These are phyloP conservation scores for Cyaniris semiargus DNA, from an alignment of 2,888 invertebrate genomes.

Conservation along the genomic window DNA sequence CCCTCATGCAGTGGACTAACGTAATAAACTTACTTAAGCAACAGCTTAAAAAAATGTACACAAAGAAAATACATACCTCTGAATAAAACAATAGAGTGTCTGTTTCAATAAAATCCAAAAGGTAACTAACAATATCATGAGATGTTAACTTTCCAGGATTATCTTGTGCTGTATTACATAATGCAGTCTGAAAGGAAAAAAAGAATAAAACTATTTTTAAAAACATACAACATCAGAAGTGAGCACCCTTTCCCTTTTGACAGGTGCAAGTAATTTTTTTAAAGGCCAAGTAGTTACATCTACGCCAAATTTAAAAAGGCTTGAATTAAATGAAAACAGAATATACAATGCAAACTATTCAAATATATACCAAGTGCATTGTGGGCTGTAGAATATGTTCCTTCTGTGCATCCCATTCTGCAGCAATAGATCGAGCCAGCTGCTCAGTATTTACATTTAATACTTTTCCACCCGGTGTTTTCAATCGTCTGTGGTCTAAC, in stretches of 20 bases:
- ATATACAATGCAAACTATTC: constrained; percentile 1
- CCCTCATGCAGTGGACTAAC: no score
- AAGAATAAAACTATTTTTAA: constrained; percentile 23
- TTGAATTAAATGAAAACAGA: not conserved
- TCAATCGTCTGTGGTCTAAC: constrained; percentile 92
- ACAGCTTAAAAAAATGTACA: no score
- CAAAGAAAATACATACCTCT: constrained; percentile 74
- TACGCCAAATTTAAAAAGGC: not conserved
- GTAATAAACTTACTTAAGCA: no score
- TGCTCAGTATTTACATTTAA: constrained; percentile 91
- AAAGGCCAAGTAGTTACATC: not conserved
- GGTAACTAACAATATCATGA: constrained; percentile 87
- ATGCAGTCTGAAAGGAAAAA: constrained; percentile 83
- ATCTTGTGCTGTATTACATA: constrained; percentile 95
- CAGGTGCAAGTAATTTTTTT: not conserved
- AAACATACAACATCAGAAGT: not conserved
- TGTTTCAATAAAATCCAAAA: constrained; percentile 89
- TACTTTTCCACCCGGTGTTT: constrained; percentile 91
- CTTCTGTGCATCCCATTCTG: constrained; percentile 96
- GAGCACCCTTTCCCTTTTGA: not conserved
- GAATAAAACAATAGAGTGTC: constrained; percentile 91
- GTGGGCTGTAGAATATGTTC: constrained; percentile 86
- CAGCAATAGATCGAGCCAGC: constrained; percentile 94
- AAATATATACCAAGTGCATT: constrained; percentile 90
- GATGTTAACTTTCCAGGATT: constrained; percentile 92